A percentile compares a stretch with the other conserved stretches of the same genome.
phyloP scores from a whole-genome alignment of 1,140 invertebrate species.

The Subanguina moxae region DNA sequence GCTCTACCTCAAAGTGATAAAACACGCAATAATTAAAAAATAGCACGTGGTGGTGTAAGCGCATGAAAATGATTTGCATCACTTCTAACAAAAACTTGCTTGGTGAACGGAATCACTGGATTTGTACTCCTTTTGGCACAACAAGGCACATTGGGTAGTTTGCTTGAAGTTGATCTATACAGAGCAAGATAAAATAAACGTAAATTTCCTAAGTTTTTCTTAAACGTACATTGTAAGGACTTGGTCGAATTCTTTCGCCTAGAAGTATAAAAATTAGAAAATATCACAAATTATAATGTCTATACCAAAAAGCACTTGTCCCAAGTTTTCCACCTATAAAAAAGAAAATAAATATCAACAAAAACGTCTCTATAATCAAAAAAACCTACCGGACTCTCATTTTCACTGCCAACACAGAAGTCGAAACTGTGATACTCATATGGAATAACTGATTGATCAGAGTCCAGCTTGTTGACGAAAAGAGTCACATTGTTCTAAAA shows the following conservation, averaged over 20 bases:
- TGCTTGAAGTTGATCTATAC: slow-evolving; percentile 66
- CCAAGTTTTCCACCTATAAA: slow-evolving; percentile 74
- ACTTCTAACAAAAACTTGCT: too few species aligned
- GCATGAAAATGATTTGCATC: too few species aligned
- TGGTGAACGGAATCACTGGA: slow-evolving; percentile 66
- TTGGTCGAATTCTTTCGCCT: slow-evolving; percentile 84
- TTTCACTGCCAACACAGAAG: slow-evolving; percentile 73
- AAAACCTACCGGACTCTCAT: slow-evolving; percentile 71
- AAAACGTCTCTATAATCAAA: too few species aligned
- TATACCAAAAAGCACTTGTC: slow-evolving; percentile 86
- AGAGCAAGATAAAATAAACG: slow-evolving; percentile 5
- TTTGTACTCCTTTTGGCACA: slow-evolving; percentile 74
- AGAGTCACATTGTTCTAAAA: slow-evolving; percentile 77
- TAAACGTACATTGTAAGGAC: slow-evolving; percentile 72
- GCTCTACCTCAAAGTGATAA: too few species aligned
- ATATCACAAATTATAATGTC: neutral
- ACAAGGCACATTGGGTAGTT: slow-evolving; percentile 68
- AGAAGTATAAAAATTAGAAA: neutral
- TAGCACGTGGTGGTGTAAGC: too few species aligned
- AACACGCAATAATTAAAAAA: too few species aligned
- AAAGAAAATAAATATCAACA: too few species aligned
- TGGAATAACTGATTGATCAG: slow-evolving; percentile 89
- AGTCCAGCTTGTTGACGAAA: slow-evolving; percentile 91
- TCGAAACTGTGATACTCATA: slow-evolving; percentile 95
- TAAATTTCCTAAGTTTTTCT: slow-evolving; percentile 18